Evolutionary conservation across 1,140 invertebrate genomes (phyloP).

Genomic region (Papilio machaon): DNA sequence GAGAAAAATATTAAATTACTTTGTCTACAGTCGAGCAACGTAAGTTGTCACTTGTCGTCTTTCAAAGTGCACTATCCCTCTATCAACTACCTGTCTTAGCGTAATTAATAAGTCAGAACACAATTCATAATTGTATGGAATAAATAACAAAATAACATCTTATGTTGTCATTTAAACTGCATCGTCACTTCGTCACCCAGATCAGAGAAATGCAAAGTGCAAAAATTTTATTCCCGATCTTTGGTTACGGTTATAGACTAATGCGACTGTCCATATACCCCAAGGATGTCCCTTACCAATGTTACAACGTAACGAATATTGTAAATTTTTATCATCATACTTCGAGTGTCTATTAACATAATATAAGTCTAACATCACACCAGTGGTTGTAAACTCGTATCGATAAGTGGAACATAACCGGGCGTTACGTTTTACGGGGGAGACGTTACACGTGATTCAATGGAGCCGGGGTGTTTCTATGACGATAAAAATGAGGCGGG

Average conservation of each 20-base stretch:
- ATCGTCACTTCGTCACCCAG: background rate
- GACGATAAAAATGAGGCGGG: constrained; percentile 66
- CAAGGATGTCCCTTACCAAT: background rate
- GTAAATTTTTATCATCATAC: constrained; percentile 17
- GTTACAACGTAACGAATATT: constrained; percentile 6
- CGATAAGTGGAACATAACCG: constrained; percentile 38
- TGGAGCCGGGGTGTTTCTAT: constrained; percentile 51
- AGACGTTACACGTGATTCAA: constrained; percentile 47
- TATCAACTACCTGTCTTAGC: no score
- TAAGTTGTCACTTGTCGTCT: no score
- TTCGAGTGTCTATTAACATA: constrained; percentile 20
- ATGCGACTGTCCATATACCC: background rate
- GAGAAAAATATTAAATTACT: no score
- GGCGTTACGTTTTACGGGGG: constrained; percentile 31
- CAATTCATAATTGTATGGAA: no score
- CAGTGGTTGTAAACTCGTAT: constrained; percentile 37
- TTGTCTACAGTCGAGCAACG: no score
- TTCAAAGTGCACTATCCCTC: no score
- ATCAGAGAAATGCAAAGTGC: background rate
- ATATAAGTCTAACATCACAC: constrained; percentile 23
- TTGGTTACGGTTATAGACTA: background rate
- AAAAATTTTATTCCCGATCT: background rate
- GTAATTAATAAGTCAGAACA: no score
- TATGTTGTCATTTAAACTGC: no score
- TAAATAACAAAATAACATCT: no score